Evolutionary conservation across 1,140 invertebrate genomes (phyloP).

Genomic region (Zaprionus nigranus): DNA sequence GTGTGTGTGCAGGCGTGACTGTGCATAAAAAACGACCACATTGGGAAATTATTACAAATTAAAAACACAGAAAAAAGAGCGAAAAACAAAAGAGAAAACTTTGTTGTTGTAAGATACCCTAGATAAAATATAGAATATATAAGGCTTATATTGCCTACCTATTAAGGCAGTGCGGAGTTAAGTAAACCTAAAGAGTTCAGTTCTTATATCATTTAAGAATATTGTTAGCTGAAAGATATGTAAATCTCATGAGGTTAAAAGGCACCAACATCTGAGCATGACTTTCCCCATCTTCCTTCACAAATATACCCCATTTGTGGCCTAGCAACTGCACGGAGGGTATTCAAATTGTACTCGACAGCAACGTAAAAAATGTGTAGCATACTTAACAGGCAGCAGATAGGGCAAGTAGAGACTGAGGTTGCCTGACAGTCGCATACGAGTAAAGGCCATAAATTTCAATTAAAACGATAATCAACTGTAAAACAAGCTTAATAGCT

Average conservation of each 20-base stretch:
- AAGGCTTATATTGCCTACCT: background rate
- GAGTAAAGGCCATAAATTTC: constrained; percentile 71
- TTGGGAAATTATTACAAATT: constrained; percentile 78
- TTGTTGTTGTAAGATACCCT: background rate
- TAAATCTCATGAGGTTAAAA: background rate
- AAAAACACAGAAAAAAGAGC: constrained; percentile 24
- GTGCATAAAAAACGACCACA: constrained; percentile 51
- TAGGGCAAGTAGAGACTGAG: background rate
- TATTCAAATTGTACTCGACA: constrained; percentile 6
- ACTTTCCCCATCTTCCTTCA: background rate
- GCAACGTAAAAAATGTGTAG: constrained; percentile 55
- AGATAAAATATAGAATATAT: background rate
- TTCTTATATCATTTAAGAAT: background rate
- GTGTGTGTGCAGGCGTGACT: constrained; percentile 18
- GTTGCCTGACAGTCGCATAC: constrained; percentile 18
- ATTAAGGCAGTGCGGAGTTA: background rate
- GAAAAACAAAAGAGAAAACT: constrained; percentile 6
- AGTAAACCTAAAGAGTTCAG: no score
- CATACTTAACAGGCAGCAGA: constrained; percentile 52
- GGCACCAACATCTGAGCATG: background rate
- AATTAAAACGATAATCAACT: constrained; percentile 69
- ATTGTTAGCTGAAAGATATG: background rate
- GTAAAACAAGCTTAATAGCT: constrained; percentile 41
- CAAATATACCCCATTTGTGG: background rate
- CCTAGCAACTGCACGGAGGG: background rate